Evolutionary conservation across 2,797 vertebrate species (phyloP).

Genomic region (Cephalopachus bancanus): DNA sequence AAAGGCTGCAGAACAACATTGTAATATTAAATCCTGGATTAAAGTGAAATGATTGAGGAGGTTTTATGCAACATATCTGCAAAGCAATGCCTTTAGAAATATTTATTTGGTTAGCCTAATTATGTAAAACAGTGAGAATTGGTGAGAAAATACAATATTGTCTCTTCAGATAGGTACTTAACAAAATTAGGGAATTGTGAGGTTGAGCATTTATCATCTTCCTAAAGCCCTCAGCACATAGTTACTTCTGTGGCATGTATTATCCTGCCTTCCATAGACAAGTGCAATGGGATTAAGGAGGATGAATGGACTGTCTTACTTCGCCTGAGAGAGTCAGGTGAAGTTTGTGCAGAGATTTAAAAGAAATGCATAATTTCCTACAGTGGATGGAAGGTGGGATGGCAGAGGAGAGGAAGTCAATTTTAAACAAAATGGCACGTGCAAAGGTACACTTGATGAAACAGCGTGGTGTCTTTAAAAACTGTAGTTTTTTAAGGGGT

Average conservation of each 20-base stretch:
- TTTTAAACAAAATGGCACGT: not conserved
- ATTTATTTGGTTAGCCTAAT: conserved; percentile 45
- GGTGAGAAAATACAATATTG: conserved; percentile 35
- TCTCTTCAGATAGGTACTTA: not conserved
- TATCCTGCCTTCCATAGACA: not conserved
- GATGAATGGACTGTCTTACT: not conserved
- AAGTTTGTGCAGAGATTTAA: not conserved
- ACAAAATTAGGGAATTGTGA: conserved; percentile 1
- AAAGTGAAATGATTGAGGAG: conserved; percentile 45
- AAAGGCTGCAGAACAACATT: not conserved
- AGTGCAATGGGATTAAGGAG: not conserved
- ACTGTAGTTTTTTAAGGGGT: too few relatives aligned
- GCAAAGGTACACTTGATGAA: not conserved
- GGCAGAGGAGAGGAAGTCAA: not conserved
- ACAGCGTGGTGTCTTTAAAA: not conserved
- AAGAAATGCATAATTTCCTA: conserved; percentile 21
- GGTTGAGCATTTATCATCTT: not conserved
- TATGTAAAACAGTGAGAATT: conserved; percentile 40
- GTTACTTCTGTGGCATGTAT: not conserved
- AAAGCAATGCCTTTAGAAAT: conserved; percentile 48
- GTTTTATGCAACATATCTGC: not conserved
- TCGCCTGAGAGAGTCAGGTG: not conserved
- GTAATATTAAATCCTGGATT: conserved; percentile 7
- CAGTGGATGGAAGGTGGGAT: fast-evolving
- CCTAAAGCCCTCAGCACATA: not conserved